These are phyloP conservation scores for Drosophila nigromelanica DNA, from an alignment of 1,140 invertebrate species.

Conservation along the genomic window DNA sequence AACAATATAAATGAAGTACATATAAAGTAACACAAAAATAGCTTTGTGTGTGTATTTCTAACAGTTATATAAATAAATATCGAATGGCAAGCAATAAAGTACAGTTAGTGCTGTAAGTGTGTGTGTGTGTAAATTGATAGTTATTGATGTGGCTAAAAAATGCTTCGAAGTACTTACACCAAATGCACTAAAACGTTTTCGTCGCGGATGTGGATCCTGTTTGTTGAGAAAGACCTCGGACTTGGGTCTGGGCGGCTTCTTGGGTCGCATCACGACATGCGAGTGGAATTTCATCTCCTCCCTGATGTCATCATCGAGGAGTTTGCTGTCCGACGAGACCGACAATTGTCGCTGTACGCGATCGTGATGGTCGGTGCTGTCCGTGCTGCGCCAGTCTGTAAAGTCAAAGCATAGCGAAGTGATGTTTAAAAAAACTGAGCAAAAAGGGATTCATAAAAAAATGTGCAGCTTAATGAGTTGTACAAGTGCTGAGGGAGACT, in stretches of 20 bases:
- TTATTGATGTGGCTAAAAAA: slow-evolving; percentile 15
- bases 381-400: slow-evolving; percentile 90
- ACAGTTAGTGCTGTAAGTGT: background rate
- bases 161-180: slow-evolving; percentile 88
- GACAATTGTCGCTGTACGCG: slow-evolving; percentile 94
- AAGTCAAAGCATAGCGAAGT: slow-evolving; percentile 44
- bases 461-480: slow-evolving; percentile 68
- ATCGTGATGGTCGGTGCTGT: slow-evolving; percentile 88
- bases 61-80: background rate
- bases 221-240: slow-evolving; percentile 93
- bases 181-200: slow-evolving; percentile 95
- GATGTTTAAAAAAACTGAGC: background rate
- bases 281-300: slow-evolving; percentile 88
- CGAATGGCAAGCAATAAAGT: background rate
- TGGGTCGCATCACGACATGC: slow-evolving; percentile 93
- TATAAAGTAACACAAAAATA: background rate
- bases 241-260: slow-evolving; percentile 94
- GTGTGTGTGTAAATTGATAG: slow-evolving; percentile 22
- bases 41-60: background rate
- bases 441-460: slow-evolving; percentile 30
- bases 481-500: slow-evolving; percentile 41
- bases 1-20: background rate
- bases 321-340: slow-evolving; percentile 95
- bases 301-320: slow-evolving; percentile 92
- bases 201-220: slow-evolving; percentile 86